Evolutionary conservation across 2,888 invertebrate genomes (phyloP).

Genomic region (Imbricaverruca yamaguchii): DNA sequence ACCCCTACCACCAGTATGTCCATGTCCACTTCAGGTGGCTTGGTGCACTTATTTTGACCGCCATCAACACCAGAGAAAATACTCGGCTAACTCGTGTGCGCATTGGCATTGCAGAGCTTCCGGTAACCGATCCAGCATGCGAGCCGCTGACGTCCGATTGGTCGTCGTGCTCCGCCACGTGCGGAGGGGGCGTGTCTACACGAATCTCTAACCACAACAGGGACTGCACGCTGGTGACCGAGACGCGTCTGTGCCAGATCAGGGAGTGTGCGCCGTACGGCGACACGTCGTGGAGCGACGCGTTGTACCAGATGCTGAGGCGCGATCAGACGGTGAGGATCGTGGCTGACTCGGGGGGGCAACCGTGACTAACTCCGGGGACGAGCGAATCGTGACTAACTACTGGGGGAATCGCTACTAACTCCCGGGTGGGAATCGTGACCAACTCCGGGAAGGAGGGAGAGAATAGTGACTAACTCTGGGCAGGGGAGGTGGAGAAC

Average conservation of each 20-base stretch:
- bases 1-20: too few relatives aligned
- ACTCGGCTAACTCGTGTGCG: too few relatives aligned
- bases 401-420: too few relatives aligned
- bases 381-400: too few relatives aligned
- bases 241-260: slow-evolving; percentile 58
- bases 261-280: slow-evolving; percentile 44
- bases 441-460: too few relatives aligned
- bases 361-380: too few relatives aligned
- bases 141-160: slow-evolving; percentile 50
- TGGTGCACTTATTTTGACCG: too few relatives aligned
- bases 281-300: not conserved
- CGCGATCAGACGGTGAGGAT: not conserved
- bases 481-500: too few relatives aligned
- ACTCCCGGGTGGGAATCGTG: too few relatives aligned
- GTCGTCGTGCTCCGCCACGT: slow-evolving; percentile 56
- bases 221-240: slow-evolving; percentile 53
- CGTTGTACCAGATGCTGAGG: not conserved
- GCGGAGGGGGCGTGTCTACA: slow-evolving; percentile 58
- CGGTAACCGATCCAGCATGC: slow-evolving; percentile 36
- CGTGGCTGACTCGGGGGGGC: not conserved
- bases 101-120: slow-evolving; percentile 18
- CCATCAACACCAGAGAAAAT: too few relatives aligned
- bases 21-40: too few relatives aligned
- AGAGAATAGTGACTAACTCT: not conserved
- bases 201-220: slow-evolving; percentile 54